A percentile compares a stretch with the other conserved stretches of the same genome.
These are phyloP conservation scores for Crioceris asparagi DNA, from an alignment of 2,888 invertebrate species.

Conservation along the genomic window DNA sequence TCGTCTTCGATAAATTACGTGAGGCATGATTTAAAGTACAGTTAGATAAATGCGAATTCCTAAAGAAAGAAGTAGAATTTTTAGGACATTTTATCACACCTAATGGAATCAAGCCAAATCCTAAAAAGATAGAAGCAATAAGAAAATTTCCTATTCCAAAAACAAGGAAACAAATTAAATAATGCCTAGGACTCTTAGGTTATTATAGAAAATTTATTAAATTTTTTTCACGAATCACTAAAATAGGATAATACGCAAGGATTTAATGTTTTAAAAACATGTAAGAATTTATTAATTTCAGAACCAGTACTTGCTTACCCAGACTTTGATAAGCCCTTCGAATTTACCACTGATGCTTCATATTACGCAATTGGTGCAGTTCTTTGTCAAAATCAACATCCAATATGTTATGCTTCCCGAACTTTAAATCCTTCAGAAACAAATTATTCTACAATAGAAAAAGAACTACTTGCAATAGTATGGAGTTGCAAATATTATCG, in stretches of 20 bases:
- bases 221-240: constrained; percentile 26
- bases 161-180: constrained; percentile 26
- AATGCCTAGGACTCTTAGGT: constrained; percentile 25
- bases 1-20: background rate
- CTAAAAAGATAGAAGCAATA: constrained; percentile 22
- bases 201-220: constrained; percentile 28
- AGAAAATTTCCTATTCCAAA: constrained; percentile 24
- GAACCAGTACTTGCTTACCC: constrained; percentile 3
- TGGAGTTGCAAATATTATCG: too few relatives aligned
- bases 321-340: constrained; percentile 17
- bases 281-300: background rate
- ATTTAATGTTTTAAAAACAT: constrained; percentile 5
- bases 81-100: too few relatives aligned
- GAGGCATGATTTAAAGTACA: constrained; percentile 3
- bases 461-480: constrained; percentile 28
- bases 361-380: constrained; percentile 26
- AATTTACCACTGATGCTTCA: constrained; percentile 26
- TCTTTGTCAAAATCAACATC: constrained; percentile 18
- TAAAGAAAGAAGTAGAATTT: constrained; percentile 29
- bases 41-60: constrained; percentile 30
- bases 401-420: constrained; percentile 23
- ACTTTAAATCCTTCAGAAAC: constrained; percentile 24
- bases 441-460: constrained; percentile 25
- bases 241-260: constrained; percentile 15
- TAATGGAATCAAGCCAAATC: constrained; percentile 32